Conservation (phyloP, 1,140 invertebrate species). For the Drosophila tani region DNA sequence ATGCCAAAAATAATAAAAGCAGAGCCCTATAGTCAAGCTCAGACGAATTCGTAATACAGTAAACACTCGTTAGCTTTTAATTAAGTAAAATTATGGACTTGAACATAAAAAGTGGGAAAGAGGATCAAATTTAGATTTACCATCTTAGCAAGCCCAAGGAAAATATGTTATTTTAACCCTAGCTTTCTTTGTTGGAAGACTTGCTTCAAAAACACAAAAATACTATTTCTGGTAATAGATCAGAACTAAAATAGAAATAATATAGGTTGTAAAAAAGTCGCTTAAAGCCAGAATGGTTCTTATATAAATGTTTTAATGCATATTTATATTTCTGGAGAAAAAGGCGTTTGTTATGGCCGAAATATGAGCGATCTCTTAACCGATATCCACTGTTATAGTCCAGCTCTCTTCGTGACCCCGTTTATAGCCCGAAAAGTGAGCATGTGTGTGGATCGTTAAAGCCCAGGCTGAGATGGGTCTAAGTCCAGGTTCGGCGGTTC, state of each 20-base stretch:
- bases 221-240: too few species aligned
- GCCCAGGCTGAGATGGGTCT: constrained; percentile 14
- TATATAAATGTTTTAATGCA: neutral
- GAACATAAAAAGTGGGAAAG: neutral
- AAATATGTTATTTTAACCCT: too few species aligned
- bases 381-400: constrained; percentile 22
- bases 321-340: neutral
- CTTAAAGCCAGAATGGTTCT: neutral
- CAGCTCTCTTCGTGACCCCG: constrained; percentile 23
- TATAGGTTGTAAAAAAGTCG: too few species aligned
- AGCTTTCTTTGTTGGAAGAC: too few species aligned
- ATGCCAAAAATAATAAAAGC: constrained; percentile 26
- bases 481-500: constrained; percentile 30
- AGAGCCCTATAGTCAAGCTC: constrained; percentile 6
- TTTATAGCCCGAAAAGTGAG: constrained; percentile 22
- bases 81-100: neutral
- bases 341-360: neutral
- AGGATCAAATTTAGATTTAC: too few species aligned
- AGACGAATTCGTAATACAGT: constrained; percentile 16
- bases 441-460: constrained; percentile 38
- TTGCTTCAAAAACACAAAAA: neutral
- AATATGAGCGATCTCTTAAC: constrained; percentile 3
- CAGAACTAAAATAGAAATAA: neutral
- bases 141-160: too few species aligned
- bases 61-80: neutral